Evolutionary conservation across 2,113 vertebrate species (phyloP), one percentile per base, ranked within the genome.

Genomic region (Candoia aspera): DNA sequence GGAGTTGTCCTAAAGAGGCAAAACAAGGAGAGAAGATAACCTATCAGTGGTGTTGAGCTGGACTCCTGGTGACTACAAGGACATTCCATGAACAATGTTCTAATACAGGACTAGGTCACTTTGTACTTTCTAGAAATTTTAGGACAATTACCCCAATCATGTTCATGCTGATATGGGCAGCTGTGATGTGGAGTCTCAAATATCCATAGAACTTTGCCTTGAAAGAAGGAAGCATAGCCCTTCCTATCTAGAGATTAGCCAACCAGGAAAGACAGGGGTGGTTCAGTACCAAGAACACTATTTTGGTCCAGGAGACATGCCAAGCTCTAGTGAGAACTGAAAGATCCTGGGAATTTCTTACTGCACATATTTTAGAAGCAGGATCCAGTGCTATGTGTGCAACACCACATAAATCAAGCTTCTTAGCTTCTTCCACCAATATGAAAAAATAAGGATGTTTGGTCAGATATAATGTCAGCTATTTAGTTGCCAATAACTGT

Each of bases 401-500:
- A 15, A 24, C 23, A 29, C 21, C 24, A 15, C 13, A 11, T 26
- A 84, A 90, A 29, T 17, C 21, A 57, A 57, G n/a, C 13, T 6
- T 33, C 19, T 5, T 83, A 54, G 23, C 10, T 24, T n/a, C 53
- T 90, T 79, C 11, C 29, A 37, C 13, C n/a, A 79, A 24, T 17
- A 33, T 58, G 89, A 57, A 8, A 33, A 42, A 26, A 57, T 29
- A 83, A 90, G 21, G 13, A 60, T n/a, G 21, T 58, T 89, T n/a
- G 26, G 57, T 29, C 26, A n/a, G 29, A 42, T 58, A 90, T 59
- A n/a, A 90, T 59, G 37, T 19, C 58, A 90, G 21, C 79, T 49
- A 59, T 60, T 19, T 29, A 21, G 79, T 15, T 90, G 83, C 90
- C 90, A 90, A 15, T 58, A 90, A 85, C 79, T 6, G 90, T 84